Evolutionary conservation across 2,113 vertebrate genomes (phyloP).

Genomic region (Globicephala melas): DNA sequence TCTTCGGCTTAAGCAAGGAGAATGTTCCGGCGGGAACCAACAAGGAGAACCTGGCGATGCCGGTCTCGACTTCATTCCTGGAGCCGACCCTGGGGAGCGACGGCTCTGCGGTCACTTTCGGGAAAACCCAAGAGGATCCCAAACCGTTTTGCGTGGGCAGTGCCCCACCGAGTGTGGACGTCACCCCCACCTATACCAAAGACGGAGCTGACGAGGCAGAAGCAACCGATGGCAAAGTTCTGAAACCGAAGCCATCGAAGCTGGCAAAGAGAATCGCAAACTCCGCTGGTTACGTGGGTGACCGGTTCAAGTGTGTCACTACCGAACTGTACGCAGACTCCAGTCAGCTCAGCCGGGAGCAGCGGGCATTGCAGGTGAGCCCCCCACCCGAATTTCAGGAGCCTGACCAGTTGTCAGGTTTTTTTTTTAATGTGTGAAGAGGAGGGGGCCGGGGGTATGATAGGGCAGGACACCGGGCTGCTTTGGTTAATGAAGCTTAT

Average conservation of each 20-base stretch:
- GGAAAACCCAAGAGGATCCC: constrained; percentile 83
- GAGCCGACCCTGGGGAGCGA: constrained; percentile 76
- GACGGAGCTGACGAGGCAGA: constrained; percentile 83
- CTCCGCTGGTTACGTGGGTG: constrained; percentile 97
- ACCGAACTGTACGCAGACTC: constrained; percentile 98
- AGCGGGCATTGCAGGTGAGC: constrained; percentile 98
- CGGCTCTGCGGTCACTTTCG: constrained; percentile 77
- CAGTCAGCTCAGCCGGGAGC: constrained; percentile 98
- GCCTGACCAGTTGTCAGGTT: constrained; percentile 57
- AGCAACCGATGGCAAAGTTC: constrained; percentile 83
- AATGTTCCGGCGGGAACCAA: constrained; percentile 76
- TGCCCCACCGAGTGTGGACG: constrained; percentile 72
- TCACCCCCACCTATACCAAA: constrained; percentile 83
- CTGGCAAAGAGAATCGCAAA: constrained; percentile 97
- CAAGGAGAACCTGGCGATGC: constrained; percentile 82
- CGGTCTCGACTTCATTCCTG: constrained; percentile 77
- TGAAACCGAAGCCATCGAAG: constrained; percentile 89
- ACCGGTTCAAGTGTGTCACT: constrained; percentile 98
- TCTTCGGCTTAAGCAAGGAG: constrained; percentile 83
- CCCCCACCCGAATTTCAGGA: neutral
- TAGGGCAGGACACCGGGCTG: constrained; percentile 59
- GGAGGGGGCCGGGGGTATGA: neutral
- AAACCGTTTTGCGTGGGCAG: constrained; percentile 83
- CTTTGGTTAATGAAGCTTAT: constrained; percentile 56
- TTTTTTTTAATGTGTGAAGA: constrained; percentile 43